phyloP scores from a whole-genome alignment of 1,140 invertebrate species.

The Calliopsis andreniformis region DNA sequence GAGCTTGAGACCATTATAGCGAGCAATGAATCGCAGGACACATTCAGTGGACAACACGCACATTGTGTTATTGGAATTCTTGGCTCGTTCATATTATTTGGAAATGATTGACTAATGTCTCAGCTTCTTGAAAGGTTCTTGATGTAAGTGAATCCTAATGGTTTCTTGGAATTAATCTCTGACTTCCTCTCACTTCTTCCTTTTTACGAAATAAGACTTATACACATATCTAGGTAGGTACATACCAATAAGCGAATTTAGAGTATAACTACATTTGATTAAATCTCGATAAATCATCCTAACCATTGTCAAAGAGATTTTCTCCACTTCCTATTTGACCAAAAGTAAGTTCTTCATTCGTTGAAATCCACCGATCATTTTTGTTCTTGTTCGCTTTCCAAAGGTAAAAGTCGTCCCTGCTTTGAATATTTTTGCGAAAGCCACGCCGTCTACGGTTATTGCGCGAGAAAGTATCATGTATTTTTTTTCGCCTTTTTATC shows the following conservation, averaged over 20 bases:
- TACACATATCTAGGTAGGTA: no score
- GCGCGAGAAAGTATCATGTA: conserved; percentile 1
- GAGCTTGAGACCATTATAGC: conserved; percentile 8
- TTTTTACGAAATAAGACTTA: no score
- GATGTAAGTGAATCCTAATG: no score
- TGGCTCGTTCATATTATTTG: no score
- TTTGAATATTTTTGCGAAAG: not conserved
- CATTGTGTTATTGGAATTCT: no score
- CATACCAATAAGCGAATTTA: no score
- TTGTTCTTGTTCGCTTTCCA: not conserved
- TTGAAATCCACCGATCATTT: not conserved
- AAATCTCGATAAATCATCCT: not conserved
- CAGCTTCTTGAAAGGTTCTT: not conserved
- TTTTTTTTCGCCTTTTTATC: not conserved
- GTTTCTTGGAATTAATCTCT: no score
- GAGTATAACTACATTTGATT: no score
- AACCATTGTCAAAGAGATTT: no score
- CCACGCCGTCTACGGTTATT: conserved; percentile 6
- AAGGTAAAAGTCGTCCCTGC: not conserved
- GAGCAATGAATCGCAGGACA: not conserved
- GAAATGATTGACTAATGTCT: no score
- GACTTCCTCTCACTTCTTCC: no score
- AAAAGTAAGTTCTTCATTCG: not conserved
- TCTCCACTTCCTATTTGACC: no score
- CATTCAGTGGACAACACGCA: not conserved